Percentiles rank a stretch among this genome's conserved stretches.
Conservation (phyloP, 2,888 invertebrate species). For the Eristalis arbustorum region DNA sequence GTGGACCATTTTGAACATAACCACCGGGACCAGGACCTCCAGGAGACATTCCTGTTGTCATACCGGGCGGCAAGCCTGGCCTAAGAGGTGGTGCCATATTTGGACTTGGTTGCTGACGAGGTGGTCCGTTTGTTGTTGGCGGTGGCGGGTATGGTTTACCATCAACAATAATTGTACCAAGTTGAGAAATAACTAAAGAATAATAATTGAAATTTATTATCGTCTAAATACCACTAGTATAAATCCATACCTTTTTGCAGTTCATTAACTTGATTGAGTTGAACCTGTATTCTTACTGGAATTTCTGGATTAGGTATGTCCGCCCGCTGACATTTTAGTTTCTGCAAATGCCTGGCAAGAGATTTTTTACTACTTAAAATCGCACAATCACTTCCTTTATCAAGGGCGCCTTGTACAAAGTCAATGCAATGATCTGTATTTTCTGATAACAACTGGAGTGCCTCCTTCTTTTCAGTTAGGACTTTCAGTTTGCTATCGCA, state of each 20-base stretch:
- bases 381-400: constrained; percentile 91
- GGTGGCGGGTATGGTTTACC: constrained; percentile 87
- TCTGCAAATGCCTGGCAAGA: constrained; percentile 87
- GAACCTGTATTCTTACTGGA: constrained; percentile 90
- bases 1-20: constrained; percentile 77
- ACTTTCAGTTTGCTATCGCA: constrained; percentile 89
- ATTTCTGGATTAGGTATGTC: constrained; percentile 95
- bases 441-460: constrained; percentile 89
- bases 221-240: background rate
- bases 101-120: constrained; percentile 79
- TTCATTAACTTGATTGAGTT: constrained; percentile 90
- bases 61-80: constrained; percentile 78
- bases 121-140: constrained; percentile 79
- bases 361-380: constrained; percentile 91
- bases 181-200: constrained; percentile 85
- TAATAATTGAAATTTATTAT: background rate
- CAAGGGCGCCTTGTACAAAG: constrained; percentile 90
- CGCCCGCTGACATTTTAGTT: constrained; percentile 90
- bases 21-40: constrained; percentile 75
- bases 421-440: constrained; percentile 94
- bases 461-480: constrained; percentile 90
- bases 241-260: constrained; percentile 85
- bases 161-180: constrained; percentile 91
- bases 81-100: constrained; percentile 79
- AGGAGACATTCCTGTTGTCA: constrained; percentile 78